These are phyloP conservation scores for Idaea biselata DNA, from an alignment of 2,888 invertebrate species.

Conservation along the genomic window DNA sequence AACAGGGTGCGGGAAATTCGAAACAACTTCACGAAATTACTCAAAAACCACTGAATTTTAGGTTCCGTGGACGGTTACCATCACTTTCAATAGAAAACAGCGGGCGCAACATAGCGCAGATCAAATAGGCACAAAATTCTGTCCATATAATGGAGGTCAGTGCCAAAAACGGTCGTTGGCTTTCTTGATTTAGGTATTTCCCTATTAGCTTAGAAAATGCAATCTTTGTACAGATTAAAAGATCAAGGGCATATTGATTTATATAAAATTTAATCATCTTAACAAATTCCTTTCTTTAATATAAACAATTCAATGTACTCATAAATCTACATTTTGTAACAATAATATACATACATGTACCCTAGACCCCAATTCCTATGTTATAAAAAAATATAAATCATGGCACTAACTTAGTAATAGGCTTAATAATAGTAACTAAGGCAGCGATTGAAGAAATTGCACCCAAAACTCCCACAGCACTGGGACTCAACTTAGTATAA, in stretches of 20 bases:
- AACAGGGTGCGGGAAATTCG: not conserved
- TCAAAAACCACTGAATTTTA: no score
- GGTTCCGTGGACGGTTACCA: no score
- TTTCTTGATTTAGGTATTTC: no score
- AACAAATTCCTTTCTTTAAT: not conserved
- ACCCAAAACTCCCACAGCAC: conserved; percentile 88
- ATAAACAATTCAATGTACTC: not conserved
- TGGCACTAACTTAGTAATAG: conserved; percentile 88
- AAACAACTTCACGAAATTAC: no score
- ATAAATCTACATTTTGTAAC: not conserved
- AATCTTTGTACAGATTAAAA: not conserved
- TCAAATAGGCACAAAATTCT: no score
- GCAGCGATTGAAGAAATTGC: conserved; percentile 90
- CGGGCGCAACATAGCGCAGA: no score
- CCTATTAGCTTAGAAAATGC: no score
- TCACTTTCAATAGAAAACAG: no score
- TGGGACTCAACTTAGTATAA: conserved; percentile 87
- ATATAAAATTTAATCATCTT: not conserved
- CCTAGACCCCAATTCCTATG: not conserved
- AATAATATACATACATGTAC: not conserved
- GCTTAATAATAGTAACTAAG: conserved; percentile 87
- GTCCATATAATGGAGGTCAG: no score
- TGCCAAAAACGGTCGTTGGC: no score
- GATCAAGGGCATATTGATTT: not conserved
- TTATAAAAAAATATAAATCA: conserved; percentile 27